Conservation (phyloP, 2,888 invertebrate species). For the Eupeodes luniger region DNA sequence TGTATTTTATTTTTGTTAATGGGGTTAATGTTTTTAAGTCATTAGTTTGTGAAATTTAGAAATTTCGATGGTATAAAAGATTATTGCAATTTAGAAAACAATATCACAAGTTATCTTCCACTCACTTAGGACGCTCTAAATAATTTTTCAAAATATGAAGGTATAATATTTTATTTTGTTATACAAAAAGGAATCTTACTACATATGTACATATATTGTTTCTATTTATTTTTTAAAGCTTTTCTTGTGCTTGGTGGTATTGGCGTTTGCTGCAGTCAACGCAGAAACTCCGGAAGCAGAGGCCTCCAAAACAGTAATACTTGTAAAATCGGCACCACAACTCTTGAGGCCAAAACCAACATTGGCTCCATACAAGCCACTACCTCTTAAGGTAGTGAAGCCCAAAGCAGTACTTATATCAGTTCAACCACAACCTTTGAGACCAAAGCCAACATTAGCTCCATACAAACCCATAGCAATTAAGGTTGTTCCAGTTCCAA, state of each 20-base stretch:
- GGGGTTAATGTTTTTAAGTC: neutral
- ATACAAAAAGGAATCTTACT: neutral
- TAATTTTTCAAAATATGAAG: conserved; percentile 32
- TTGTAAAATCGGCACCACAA: neutral
- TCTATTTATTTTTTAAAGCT: neutral
- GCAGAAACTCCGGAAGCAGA: neutral
- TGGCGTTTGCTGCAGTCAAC: neutral
- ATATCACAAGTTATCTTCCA: conserved; percentile 22
- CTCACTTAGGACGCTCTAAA: conserved; percentile 2
- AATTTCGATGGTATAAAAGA: conserved; percentile 44
- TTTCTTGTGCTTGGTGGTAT: neutral
- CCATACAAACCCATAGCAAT: too few species aligned
- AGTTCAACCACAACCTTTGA: too few species aligned
- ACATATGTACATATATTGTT: neutral
- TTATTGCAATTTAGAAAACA: neutral
- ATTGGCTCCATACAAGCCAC: neutral
- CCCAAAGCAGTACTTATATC: too few species aligned
- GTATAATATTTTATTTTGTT: conserved; percentile 23
- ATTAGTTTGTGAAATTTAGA: neutral
- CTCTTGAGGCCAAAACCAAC: neutral
- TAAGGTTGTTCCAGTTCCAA: too few species aligned
- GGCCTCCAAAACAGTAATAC: neutral
- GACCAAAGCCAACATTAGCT: too few species aligned
- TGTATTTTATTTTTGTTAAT: neutral
- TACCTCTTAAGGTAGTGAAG: too few species aligned